Base-by-base conservation (phyloP, 2,797 vertebrate genomes). In the Centropyge bicolor region DNA sequence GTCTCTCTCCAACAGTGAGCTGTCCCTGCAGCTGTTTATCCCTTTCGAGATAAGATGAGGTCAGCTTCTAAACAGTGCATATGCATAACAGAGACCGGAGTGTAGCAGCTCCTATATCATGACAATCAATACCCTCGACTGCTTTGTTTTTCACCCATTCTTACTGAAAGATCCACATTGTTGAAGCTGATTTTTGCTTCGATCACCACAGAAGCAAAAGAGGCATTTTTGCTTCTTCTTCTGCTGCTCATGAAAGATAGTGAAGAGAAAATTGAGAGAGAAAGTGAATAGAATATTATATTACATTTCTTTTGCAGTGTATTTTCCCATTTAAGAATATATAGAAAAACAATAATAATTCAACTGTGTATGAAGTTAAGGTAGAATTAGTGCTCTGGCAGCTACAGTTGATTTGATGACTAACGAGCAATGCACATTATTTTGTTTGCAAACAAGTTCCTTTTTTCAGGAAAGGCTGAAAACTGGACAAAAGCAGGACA, bases 11-110 rank as follows among this genome's bases (percentile, higher is more conserved):
- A 82, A 43, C 57, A 70, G 73, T 11, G 45, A 86, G 8, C 83
- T 40, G 3, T 76, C 71, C 84, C 73, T 82, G 74, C 71, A 82
- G 85, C 81, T 88, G 86, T 92, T 90, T 87, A 85, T 76, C 65
- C 64, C 71, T 54, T 73, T 17, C 14, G 36, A 89, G 80, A 88
- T 83, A 61, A 85, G 73, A 80, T 45, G 52, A 83, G 78, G 81
- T 87, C 85, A 81, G 65, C 80, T 59, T 79, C 66, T 78, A 78
- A 87, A 85, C 63, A 63, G 63, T 73, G n/a, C 72, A 14, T 49
- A 60, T 75, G 51, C 75, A 46, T 36, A 73, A 71, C 49, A 35
- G 65, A 76, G 74, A 55, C 43, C 71, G 64, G 51, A 60, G 36
- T 48, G n/a, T 51, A 36, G 31, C 78, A 75, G 55, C 68, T 75